Evolutionary conservation across 2,113 vertebrate species (phyloP).

Genomic region (Scartelaos histophorus): DNA sequence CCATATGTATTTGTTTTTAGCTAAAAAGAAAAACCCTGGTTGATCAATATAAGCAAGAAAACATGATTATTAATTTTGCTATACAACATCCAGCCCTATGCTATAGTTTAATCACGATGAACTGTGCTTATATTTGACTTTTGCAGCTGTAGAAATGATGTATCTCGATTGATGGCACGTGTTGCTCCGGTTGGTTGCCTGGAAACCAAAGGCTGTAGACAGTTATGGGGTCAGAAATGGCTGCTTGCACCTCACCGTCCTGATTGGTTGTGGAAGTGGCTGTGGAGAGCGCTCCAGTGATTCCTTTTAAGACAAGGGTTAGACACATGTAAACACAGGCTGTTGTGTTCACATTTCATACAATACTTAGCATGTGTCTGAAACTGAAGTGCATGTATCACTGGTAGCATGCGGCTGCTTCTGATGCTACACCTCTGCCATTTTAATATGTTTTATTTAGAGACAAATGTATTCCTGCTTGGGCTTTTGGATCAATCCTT

Average conservation of each 20-base stretch:
- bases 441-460: too few relatives aligned
- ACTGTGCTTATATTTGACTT: background rate
- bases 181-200: background rate
- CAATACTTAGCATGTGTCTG: background rate
- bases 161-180: background rate
- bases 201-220: slow-evolving; percentile 2
- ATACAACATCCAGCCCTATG: too few relatives aligned
- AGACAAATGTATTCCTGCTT: too few relatives aligned
- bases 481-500: too few relatives aligned
- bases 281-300: background rate
- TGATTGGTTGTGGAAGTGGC: background rate
- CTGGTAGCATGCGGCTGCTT: too few relatives aligned
- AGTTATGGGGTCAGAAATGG: background rate
- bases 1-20: background rate
- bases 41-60: too few relatives aligned
- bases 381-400: too few relatives aligned
- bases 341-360: background rate
- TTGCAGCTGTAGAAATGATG: background rate
- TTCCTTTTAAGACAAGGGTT: background rate
- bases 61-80: too few relatives aligned
- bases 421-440: too few relatives aligned
- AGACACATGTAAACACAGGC: background rate
- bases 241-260: background rate
- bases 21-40: too few relatives aligned
- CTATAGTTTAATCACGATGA: background rate